phyloP scores from a whole-genome alignment of 2,888 invertebrate species.

The Drosophila mulleri region DNA sequence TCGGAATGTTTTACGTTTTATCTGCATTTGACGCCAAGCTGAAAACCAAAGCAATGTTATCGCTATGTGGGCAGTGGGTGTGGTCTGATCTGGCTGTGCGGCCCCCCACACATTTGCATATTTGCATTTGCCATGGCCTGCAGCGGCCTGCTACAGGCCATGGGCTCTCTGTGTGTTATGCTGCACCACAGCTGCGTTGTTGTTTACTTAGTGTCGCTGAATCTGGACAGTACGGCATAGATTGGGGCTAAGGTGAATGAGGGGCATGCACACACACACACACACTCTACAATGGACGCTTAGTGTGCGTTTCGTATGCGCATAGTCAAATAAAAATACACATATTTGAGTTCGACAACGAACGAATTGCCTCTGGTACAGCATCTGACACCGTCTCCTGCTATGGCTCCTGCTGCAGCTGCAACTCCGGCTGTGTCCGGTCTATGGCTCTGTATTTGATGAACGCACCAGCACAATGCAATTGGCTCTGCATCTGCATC shows the following conservation, averaged over 20 bases:
- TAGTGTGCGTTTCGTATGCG: no score
- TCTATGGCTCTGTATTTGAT: constrained; percentile 57
- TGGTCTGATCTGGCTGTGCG: background rate
- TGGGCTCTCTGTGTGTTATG: constrained; percentile 47
- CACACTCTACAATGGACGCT: constrained; percentile 44
- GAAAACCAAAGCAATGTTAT: constrained; percentile 53
- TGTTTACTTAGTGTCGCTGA: constrained; percentile 79
- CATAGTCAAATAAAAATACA: constrained; percentile 66
- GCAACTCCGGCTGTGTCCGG: background rate
- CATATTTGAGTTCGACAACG: constrained; percentile 68
- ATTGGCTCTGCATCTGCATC: constrained; percentile 20
- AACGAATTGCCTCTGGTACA: constrained; percentile 28
- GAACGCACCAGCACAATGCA: constrained; percentile 46
- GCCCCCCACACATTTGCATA: constrained; percentile 65
- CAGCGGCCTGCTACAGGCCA: constrained; percentile 32
- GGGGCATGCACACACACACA: constrained; percentile 13
- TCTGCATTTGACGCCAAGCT: constrained; percentile 68
- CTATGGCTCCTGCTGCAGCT: background rate
- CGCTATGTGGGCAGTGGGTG: constrained; percentile 18
- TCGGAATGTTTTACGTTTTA: constrained; percentile 77
- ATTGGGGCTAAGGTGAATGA: constrained; percentile 26
- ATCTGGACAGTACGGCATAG: constrained; percentile 57
- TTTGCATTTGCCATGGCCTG: constrained; percentile 67
- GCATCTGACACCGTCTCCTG: background rate
- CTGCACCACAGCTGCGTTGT: constrained; percentile 69